A percentile compares a stretch with the other conserved stretches of the same genome.
phyloP scores from a whole-genome alignment of 1,140 invertebrate genomes.

The Delia radicum region DNA sequence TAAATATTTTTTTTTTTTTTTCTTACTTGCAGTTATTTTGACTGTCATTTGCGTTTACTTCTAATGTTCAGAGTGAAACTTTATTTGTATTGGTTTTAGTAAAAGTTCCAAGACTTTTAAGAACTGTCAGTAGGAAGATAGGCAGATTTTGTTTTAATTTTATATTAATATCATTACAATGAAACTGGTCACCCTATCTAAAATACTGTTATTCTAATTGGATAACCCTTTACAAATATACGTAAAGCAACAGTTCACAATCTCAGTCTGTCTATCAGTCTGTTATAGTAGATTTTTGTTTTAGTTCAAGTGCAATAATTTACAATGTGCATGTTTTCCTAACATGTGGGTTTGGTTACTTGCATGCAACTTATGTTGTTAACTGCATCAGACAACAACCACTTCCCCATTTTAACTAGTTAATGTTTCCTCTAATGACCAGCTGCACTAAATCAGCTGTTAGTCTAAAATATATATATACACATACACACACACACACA shows the following conservation, averaged over 20 bases:
- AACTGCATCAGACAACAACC: not conserved
- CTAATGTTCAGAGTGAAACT: too few relatives aligned
- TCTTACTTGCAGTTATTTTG: too few relatives aligned
- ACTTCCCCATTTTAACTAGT: not conserved
- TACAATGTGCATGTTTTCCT: not conserved
- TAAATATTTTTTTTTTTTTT: too few relatives aligned
- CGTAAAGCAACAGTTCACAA: not conserved
- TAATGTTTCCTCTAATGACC: not conserved
- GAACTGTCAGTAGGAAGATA: too few relatives aligned
- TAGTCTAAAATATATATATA: not conserved
- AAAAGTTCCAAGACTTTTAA: too few relatives aligned
- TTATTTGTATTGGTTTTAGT: too few relatives aligned
- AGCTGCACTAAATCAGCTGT: not conserved
- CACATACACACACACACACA: not conserved
- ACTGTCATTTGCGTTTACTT: too few relatives aligned
- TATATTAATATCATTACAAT: too few relatives aligned
- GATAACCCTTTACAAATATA: too few relatives aligned
- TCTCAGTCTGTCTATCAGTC: not conserved
- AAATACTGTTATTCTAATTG: too few relatives aligned
- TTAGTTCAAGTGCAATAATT: not conserved
- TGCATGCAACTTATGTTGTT: not conserved
- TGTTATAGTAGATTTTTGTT: not conserved
- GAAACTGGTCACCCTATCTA: too few relatives aligned
- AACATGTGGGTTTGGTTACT: not conserved
- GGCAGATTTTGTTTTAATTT: too few relatives aligned